phyloP scores from a whole-genome alignment of 2,888 invertebrate genomes.

The Apamea crenata region DNA sequence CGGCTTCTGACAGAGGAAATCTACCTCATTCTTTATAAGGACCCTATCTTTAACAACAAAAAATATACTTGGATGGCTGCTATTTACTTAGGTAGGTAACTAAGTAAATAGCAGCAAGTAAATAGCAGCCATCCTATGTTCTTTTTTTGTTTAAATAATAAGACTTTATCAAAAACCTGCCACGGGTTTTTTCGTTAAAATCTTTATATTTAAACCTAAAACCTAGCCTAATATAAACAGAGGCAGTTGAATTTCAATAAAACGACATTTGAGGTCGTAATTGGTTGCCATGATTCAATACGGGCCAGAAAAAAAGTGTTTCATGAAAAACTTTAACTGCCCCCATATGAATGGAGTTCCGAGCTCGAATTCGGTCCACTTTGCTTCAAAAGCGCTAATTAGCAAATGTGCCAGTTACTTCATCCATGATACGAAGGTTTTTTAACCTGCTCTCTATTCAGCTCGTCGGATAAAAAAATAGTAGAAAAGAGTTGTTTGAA shows the following conservation, averaged over 20 bases:
- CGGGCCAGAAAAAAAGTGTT: constrained; percentile 5
- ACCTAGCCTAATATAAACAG: background rate
- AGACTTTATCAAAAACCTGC: no score
- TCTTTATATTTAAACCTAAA: background rate
- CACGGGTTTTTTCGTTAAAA: background rate
- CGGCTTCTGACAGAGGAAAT: no score
- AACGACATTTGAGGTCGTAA: constrained; percentile 1
- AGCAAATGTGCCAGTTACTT: constrained; percentile 44
- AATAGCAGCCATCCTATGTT: no score
- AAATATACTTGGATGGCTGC: background rate
- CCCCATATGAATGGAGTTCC: constrained; percentile 34
- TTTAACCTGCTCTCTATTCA: constrained; percentile 26
- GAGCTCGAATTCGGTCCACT: constrained; percentile 33
- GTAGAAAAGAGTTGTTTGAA: background rate
- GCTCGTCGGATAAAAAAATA: background rate
- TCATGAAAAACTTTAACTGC: constrained; percentile 37
- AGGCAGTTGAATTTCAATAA: background rate
- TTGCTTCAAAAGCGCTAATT: constrained; percentile 49
- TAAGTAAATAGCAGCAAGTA: no score
- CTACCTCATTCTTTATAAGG: no score
- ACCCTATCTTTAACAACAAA: background rate
- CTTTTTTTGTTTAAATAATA: no score
- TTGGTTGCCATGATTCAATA: constrained; percentile 11
- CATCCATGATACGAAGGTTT: constrained; percentile 30
- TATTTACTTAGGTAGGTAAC: background rate